These are phyloP conservation scores for Megamerina dolium DNA, from an alignment of 2,888 invertebrate species.

Conservation along the genomic window DNA sequence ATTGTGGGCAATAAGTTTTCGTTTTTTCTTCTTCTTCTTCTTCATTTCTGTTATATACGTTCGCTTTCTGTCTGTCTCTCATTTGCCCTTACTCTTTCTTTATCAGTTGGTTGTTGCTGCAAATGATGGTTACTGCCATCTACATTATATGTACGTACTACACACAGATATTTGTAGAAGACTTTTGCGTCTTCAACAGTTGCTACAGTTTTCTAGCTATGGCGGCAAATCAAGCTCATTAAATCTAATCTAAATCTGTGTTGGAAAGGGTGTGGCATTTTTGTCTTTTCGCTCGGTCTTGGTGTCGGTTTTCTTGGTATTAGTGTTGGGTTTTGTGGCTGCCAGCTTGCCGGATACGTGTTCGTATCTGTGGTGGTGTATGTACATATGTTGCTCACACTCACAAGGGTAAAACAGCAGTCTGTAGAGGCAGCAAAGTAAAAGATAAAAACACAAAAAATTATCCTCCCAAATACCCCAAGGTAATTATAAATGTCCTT, in stretches of 20 bases:
- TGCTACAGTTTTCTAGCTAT: conserved; percentile 12
- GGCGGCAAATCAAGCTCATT: conserved; percentile 36
- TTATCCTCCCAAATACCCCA: conserved; percentile 39
- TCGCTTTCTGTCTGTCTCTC: not conserved
- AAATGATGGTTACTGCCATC: not conserved
- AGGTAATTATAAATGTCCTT: conserved; percentile 46
- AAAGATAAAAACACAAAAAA: conserved; percentile 15
- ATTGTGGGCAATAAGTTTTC: conserved; percentile 37
- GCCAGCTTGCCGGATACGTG: not conserved
- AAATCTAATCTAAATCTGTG: conserved; percentile 22
- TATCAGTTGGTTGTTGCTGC: conserved; percentile 11
- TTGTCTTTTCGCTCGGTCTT: not conserved
- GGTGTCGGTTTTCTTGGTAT: not conserved
- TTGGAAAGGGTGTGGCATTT: conserved; percentile 9
- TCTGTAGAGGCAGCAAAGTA: no score
- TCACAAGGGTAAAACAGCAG: no score
- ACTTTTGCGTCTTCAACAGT: no score
- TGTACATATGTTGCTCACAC: not conserved
- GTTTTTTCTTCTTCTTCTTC: not conserved
- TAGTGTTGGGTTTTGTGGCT: conserved; percentile 8
- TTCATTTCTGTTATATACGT: not conserved
- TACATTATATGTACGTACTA: no score
- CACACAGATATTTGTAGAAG: no score
- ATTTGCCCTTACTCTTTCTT: not conserved
- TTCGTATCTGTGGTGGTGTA: not conserved